Conservation (phyloP, 2,888 invertebrate species). For the Diaperis boleti region DNA sequence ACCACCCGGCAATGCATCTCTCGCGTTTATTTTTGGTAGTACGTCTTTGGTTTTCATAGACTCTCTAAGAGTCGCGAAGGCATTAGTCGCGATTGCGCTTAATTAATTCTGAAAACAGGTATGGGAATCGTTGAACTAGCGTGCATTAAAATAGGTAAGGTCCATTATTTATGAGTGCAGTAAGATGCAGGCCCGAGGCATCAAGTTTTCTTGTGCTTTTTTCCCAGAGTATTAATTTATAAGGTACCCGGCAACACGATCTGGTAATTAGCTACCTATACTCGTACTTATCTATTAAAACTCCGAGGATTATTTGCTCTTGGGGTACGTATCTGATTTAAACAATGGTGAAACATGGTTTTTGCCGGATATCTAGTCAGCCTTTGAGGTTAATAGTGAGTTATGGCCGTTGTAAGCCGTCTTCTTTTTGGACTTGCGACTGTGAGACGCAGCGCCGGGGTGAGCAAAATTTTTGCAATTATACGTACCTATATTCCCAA, state of each 20-base stretch:
- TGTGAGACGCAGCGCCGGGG: too few relatives aligned
- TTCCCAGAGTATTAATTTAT: constrained; percentile 48
- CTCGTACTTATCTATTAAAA: constrained; percentile 47
- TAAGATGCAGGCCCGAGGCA: constrained; percentile 45
- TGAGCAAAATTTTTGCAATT: too few relatives aligned
- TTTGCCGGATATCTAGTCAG: constrained; percentile 44
- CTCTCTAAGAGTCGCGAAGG: constrained; percentile 1
- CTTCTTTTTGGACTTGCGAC: too few relatives aligned
- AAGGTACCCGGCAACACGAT: constrained; percentile 50
- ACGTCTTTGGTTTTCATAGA: not conserved
- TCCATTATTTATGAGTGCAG: constrained; percentile 51
- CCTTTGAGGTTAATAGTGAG: constrained; percentile 44
- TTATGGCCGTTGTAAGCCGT: constrained; percentile 40
- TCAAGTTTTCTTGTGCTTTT: constrained; percentile 37
- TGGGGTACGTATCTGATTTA: constrained; percentile 48
- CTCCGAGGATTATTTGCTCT: constrained; percentile 49
- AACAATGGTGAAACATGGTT: constrained; percentile 48
- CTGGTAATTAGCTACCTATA: constrained; percentile 52
- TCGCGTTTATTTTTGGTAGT: not conserved
- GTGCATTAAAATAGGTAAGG: constrained; percentile 46
- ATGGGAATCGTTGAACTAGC: constrained; percentile 45
- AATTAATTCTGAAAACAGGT: constrained; percentile 49
- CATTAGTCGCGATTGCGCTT: constrained; percentile 33
- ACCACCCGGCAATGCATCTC: not conserved
- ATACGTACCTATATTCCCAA: too few relatives aligned